Conservation (phyloP, 2,113 vertebrate species). For the Lanius collurio region DNA sequence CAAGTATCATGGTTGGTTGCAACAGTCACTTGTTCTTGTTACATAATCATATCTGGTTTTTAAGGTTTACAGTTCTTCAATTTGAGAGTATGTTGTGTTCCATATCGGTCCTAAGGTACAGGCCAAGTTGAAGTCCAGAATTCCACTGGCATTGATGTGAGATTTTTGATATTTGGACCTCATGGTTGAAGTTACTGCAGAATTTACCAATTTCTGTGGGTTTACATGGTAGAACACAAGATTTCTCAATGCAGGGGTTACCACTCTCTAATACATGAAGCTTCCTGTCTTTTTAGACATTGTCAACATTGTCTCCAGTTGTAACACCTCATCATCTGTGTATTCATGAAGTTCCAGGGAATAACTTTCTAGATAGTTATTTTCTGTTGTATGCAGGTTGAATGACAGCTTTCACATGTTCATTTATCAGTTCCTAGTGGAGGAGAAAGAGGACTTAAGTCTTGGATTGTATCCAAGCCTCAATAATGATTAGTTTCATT, state of each 20-base stretch:
- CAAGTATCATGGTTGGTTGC: not conserved
- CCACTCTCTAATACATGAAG: not conserved
- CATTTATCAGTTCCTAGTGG: not conserved
- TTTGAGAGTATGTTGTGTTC: not conserved
- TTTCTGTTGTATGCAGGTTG: not conserved
- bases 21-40: not conserved
- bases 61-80: not conserved
- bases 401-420: not conserved
- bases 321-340: not conserved
- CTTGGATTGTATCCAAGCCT: not conserved
- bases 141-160: not conserved
- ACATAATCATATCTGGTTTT: not conserved
- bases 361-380: not conserved
- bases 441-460: not conserved
- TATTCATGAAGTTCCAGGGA: not conserved
- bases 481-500: not conserved
- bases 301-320: not conserved
- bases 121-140: not conserved
- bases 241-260: not conserved
- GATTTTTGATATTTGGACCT: not conserved
- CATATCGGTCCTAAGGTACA: not conserved
- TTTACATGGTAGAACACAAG: not conserved
- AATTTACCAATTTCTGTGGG: not conserved
- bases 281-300: not conserved
- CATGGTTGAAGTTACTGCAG: not conserved